Conservation (phyloP, 2,113 vertebrate species). For the Cephalophus harveyi region DNA sequence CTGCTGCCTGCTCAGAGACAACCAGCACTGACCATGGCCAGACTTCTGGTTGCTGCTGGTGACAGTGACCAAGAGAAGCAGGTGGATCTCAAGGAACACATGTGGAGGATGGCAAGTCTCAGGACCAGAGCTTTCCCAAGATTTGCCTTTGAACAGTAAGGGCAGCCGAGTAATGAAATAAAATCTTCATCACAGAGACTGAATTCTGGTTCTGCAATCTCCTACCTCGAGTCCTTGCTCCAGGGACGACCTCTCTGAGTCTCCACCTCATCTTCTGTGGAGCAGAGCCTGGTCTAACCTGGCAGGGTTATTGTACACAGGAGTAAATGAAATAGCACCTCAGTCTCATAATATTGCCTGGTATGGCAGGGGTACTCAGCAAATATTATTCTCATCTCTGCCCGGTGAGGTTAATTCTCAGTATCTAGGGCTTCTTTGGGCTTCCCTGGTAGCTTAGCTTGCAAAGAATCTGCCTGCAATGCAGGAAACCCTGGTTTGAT, state of each 20-base stretch:
- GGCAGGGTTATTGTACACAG: neutral
- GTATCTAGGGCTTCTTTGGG: neutral
- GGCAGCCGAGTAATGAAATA: neutral
- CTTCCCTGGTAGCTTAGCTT: neutral
- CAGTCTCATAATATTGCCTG: rapidly evolving
- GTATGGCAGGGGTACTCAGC: rapidly evolving
- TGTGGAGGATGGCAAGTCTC: neutral
- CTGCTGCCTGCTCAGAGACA: too few species aligned
- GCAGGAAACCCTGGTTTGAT: neutral
- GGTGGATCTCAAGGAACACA: too few species aligned
- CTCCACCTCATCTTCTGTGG: neutral
- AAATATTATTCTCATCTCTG: neutral
- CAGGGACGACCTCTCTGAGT: neutral
- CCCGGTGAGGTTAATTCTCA: neutral
- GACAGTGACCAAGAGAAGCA: neutral
- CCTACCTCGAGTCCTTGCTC: neutral
- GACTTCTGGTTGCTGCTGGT: neutral
- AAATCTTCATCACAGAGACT: neutral
- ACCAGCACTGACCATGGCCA: too few species aligned
- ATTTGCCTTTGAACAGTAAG: neutral
- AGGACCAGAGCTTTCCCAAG: neutral
- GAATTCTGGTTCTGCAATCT: neutral
- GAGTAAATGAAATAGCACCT: neutral
- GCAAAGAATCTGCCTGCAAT: neutral
- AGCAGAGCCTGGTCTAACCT: rapidly evolving